A percentile compares a stretch with the other conserved stretches of the same genome.
Conservation (phyloP, 2,113 vertebrate genomes). For the Panthera uncia region DNA sequence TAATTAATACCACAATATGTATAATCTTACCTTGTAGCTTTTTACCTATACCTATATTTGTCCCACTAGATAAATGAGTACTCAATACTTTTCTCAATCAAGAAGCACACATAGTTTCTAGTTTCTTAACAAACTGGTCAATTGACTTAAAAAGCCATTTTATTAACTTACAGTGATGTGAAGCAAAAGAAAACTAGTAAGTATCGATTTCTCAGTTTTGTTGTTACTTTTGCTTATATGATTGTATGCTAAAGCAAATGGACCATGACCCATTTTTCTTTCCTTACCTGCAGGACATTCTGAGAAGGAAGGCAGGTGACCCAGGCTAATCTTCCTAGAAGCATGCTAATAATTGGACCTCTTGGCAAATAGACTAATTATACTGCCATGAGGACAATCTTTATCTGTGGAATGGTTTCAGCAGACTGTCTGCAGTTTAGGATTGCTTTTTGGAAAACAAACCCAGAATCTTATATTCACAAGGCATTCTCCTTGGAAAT, state of each 20-base stretch:
- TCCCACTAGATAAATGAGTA: not conserved
- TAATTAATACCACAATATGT: not conserved
- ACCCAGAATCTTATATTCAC: not conserved
- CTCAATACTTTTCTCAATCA: not conserved
- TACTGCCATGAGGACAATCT: not conserved
- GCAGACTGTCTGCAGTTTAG: not conserved
- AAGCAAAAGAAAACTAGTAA: not conserved
- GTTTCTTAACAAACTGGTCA: not conserved
- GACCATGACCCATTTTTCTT: constrained; percentile 2
- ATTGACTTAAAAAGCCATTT: not conserved
- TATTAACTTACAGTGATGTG: not conserved
- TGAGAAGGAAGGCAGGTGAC: not conserved
- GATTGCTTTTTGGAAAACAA: constrained; percentile 16
- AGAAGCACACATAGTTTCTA: not conserved
- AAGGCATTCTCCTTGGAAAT: not conserved
- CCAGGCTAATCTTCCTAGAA: constrained; percentile 37
- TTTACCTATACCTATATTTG: not conserved
- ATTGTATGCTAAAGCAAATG: not conserved
- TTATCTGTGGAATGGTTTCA: constrained; percentile 8
- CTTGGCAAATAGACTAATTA: constrained; percentile 29
- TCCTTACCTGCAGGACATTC: not conserved
- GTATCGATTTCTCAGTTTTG: not conserved
- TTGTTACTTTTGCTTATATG: not conserved
- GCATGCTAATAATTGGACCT: constrained; percentile 26
- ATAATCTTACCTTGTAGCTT: not conserved